phyloP scores from a whole-genome alignment of 2,888 invertebrate species.

The Achlya flavicornis region DNA sequence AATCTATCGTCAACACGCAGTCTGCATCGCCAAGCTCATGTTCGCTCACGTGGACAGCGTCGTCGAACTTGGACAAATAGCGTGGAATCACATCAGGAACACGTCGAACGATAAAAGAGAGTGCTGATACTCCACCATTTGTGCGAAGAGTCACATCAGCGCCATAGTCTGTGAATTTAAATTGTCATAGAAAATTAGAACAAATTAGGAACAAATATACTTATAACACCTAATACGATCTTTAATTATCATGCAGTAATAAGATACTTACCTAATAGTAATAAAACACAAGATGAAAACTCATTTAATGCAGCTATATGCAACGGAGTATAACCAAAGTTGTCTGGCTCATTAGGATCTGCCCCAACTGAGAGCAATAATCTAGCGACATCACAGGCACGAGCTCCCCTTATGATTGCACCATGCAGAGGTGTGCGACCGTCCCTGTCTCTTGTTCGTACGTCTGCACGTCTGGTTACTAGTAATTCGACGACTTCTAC shows the following conservation, averaged over 20 bases:
- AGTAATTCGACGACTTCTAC: constrained; percentile 89
- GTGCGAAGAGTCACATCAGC: constrained; percentile 92
- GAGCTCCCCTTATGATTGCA: constrained; percentile 90
- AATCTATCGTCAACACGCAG: constrained; percentile 88
- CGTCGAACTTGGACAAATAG: constrained; percentile 87
- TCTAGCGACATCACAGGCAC: constrained; percentile 88
- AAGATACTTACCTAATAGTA: constrained; percentile 82
- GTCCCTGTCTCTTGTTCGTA: constrained; percentile 87
- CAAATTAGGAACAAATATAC: too few species aligned
- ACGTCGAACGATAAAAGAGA: constrained; percentile 92
- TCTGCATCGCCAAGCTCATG: constrained; percentile 94
- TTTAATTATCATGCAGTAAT: too few species aligned
- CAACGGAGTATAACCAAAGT: constrained; percentile 92
- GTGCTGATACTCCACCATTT: constrained; percentile 90
- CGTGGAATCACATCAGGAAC: constrained; percentile 92
- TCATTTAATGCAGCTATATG: constrained; percentile 94
- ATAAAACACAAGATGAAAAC: constrained; percentile 89
- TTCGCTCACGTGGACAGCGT: constrained; percentile 90
- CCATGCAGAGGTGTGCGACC: constrained; percentile 92
- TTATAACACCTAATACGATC: too few species aligned
- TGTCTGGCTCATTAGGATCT: constrained; percentile 89
- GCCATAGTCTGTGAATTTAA: constrained; percentile 84
- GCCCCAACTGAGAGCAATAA: constrained; percentile 87
- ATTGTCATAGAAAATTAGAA: too few species aligned
- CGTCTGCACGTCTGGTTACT: constrained; percentile 86